Base-by-base conservation (phyloP, 1,140 invertebrate genomes). In the Diprion similis region DNA sequence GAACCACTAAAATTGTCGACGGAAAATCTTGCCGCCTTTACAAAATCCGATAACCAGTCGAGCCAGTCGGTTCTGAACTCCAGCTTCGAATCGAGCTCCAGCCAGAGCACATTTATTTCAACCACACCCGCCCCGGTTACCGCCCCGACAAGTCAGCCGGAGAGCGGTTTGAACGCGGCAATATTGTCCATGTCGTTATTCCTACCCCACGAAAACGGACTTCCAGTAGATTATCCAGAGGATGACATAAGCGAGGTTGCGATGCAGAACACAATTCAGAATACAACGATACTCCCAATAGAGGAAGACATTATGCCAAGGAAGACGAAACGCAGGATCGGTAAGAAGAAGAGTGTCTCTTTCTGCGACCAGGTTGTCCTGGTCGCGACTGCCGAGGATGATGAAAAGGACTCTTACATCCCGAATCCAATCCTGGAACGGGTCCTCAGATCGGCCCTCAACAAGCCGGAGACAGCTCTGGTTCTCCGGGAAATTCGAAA, bases 321-420 rank as follows among this genome's bases (percentile, higher is more conserved):
- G 65, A 87, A 86, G 65, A 80, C 82, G 1, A 89, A 91, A 77
- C 90, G 93, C 71, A 90, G 91, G 9, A 80, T 86, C 45, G 88
- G 87, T 0, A 96, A 96, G 82, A 97, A 97, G 89, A 97, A 97
- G 84, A 96, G 95, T 78, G 96, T 98, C 1, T 97, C 96, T 0
- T 98, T 98, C 85, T 97, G 96, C 80, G 96, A 98, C 83, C 95
- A 97, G 87, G 96, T 98, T 0, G 95, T 96, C 73, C 87, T 97
- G 46, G 96, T 97, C 15, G 95, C 96, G 6, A 96, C 95, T 17
- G 96, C 96, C 0, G 96, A 97, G 80, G 96, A 97, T 78, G 94
- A 96, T 78, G 95, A 96, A 84, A 94, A 95, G 71, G 95, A 96
- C 71, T 94, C 94, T 78, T 96, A 96, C 78, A 95, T 97, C 82